phyloP scores from a whole-genome alignment of 1,140 invertebrate species.

The Eupeodes corollae region DNA sequence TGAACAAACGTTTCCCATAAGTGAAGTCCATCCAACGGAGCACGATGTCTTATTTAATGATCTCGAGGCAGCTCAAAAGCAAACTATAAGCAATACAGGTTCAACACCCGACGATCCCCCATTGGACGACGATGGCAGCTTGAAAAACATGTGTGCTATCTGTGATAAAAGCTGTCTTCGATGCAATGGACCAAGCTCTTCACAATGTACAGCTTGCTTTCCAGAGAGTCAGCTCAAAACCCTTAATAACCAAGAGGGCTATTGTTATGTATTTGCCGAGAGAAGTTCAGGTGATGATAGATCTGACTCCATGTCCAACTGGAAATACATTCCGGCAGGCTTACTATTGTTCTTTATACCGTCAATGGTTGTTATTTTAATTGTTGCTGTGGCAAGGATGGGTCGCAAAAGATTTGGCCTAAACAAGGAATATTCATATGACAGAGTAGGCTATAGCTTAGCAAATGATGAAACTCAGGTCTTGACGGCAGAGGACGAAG shows the following conservation, averaged over 20 bases:
- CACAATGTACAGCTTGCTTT: constrained; percentile 25
- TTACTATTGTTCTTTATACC: too few relatives aligned
- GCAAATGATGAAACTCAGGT: too few relatives aligned
- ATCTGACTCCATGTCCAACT: too few relatives aligned
- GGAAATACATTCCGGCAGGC: too few relatives aligned
- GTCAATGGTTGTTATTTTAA: too few relatives aligned
- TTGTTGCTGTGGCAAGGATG: too few relatives aligned
- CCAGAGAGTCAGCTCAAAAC: constrained; percentile 23
- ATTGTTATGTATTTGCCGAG: constrained; percentile 25
- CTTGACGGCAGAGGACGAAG: too few relatives aligned
- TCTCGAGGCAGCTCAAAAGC: neutral
- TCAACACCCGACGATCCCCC: neutral
- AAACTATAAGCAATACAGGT: neutral
- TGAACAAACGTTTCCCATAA: constrained; percentile 12
- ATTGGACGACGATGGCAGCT: neutral
- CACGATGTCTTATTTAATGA: neutral
- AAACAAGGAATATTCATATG: too few relatives aligned
- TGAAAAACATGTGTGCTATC: constrained; percentile 8
- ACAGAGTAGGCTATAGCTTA: too few relatives aligned
- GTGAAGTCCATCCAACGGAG: neutral
- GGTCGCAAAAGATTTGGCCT: too few relatives aligned
- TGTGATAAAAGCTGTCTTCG: constrained; percentile 22
- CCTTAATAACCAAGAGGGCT: constrained; percentile 18
- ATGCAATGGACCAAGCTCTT: constrained; percentile 18
- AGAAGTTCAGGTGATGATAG: constrained; percentile 16